These are phyloP conservation scores for Habropoda laboriosa DNA, from an alignment of 1,140 invertebrate genomes.

Conservation along the genomic window DNA sequence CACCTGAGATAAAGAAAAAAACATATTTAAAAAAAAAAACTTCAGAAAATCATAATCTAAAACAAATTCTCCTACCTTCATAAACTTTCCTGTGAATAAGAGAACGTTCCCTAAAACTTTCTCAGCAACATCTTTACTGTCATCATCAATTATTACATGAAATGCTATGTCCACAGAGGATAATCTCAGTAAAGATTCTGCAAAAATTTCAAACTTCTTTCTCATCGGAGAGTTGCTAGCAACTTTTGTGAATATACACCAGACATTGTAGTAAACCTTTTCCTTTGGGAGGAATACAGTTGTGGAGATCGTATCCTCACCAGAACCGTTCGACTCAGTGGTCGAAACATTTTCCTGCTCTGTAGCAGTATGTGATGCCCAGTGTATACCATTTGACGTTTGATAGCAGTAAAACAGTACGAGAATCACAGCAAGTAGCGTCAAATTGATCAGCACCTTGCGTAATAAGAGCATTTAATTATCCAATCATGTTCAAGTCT, in stretches of 20 bases:
- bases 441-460: slow-evolving; percentile 72
- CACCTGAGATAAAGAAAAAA: slow-evolving; percentile 79
- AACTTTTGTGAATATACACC: slow-evolving; percentile 85
- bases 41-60: background rate
- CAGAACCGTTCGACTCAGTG: slow-evolving; percentile 1
- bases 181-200: slow-evolving; percentile 83
- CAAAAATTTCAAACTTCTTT: slow-evolving; percentile 84
- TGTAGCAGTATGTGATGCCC: slow-evolving; percentile 51
- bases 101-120: slow-evolving; percentile 81
- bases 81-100: slow-evolving; percentile 76
- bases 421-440: slow-evolving; percentile 65
- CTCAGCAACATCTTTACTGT: slow-evolving; percentile 85
- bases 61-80: slow-evolving; percentile 71
- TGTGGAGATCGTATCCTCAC: background rate
- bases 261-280: slow-evolving; percentile 76
- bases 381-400: slow-evolving; percentile 66
- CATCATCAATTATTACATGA: slow-evolving; percentile 87
- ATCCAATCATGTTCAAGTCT: slow-evolving; percentile 28
- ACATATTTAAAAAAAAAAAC: slow-evolving; percentile 9
- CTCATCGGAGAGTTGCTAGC: slow-evolving; percentile 83
- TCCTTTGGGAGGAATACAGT: background rate
- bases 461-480: slow-evolving; percentile 78
- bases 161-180: slow-evolving; percentile 83
- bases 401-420: slow-evolving; percentile 74
- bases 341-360: slow-evolving; percentile 56